Percentiles rank a stretch among this genome's conserved stretches.
phyloP scores from a whole-genome alignment of 1,140 invertebrate genomes.

The Vanessa atalanta region DNA sequence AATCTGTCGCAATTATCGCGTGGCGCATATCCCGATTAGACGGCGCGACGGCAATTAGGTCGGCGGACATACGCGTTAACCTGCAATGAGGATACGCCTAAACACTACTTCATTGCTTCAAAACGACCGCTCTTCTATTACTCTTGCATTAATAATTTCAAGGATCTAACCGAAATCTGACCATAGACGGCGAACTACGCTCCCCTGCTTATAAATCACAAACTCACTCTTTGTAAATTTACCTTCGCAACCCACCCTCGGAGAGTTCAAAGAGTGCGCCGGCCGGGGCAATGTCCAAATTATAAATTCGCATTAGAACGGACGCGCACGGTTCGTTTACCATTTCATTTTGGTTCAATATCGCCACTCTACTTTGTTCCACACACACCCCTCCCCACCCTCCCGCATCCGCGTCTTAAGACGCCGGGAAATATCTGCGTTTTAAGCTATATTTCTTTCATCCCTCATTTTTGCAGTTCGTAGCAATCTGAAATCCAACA shows the following conservation, averaged over 20 bases:
- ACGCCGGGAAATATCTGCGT: constrained; percentile 81
- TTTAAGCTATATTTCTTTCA: constrained; percentile 83
- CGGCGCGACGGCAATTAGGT: constrained; percentile 75
- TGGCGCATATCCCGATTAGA: constrained; percentile 79
- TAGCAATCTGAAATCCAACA: constrained; percentile 81
- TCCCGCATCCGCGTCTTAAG: constrained; percentile 68
- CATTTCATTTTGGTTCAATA: constrained; percentile 81
- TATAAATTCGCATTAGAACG: constrained; percentile 81
- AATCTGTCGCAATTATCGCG: constrained; percentile 77
- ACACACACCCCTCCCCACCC: constrained; percentile 70
- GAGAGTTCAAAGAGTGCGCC: constrained; percentile 73
- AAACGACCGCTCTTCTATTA: constrained; percentile 50
- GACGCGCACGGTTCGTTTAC: constrained; percentile 80
- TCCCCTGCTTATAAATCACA: constrained; percentile 74
- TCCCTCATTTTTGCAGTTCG: constrained; percentile 83
- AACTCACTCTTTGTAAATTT: constrained; percentile 71
- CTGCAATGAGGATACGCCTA: constrained; percentile 79
- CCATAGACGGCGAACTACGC: constrained; percentile 40
- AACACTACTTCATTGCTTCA: constrained; percentile 69
- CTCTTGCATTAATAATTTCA: constrained; percentile 57
- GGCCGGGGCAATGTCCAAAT: constrained; percentile 77
- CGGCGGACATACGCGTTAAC: constrained; percentile 77
- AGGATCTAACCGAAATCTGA: constrained; percentile 53
- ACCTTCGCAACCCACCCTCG: constrained; percentile 63
- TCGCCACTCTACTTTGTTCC: constrained; percentile 80